Base-by-base conservation (phyloP, 2,888 invertebrate species). In the Mechanitis messenoides region DNA sequence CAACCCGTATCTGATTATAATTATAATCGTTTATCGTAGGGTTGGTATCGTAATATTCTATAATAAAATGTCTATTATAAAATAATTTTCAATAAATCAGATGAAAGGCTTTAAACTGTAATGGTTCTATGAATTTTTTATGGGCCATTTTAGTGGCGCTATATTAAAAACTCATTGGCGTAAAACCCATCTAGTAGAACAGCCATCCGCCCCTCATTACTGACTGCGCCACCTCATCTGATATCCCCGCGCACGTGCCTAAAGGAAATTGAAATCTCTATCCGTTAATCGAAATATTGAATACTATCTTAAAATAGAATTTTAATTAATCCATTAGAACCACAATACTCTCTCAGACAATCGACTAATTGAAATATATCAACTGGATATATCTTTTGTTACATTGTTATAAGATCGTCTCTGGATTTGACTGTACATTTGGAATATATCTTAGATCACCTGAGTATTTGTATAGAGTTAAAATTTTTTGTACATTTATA, bases 211-310 rank as follows among this genome's bases (percentile, higher is more conserved):
- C 77, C 76, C 88, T 90, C 88, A 88, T 89, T 89, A 89, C 88
- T 77, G 83, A 76, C 78, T 81, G 85, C 83, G 84, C 83, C 82
- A 80, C 87, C 81, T 81, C 85, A 83, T 84, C 84, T 81, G 87
- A 87, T 87, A 86, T 85, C 85, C 83, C 81, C 69, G 77, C 78
- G 85, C 87, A 85, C 87, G 88, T 89, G 88, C 87, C 88, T 85
- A 80, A 83, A 80, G 88, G 88, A 90, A 89, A 90, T 90, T 90
- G 89, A 89, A 90, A 89, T 84, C 85, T 87, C 87, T 87, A 88
- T 87, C 87, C 84, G 83, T 81, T 88, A 82, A 90, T 89, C 85
- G 86, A 84, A 87, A 86, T 87, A 87, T 83, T 84, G 74, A 83
- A 86, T 84, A 74, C 74, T 75, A 79, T 77, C 77, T 66, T 65